Evolutionary conservation across 2,888 invertebrate species (phyloP).

Genomic region (Drosophila histrio): DNA sequence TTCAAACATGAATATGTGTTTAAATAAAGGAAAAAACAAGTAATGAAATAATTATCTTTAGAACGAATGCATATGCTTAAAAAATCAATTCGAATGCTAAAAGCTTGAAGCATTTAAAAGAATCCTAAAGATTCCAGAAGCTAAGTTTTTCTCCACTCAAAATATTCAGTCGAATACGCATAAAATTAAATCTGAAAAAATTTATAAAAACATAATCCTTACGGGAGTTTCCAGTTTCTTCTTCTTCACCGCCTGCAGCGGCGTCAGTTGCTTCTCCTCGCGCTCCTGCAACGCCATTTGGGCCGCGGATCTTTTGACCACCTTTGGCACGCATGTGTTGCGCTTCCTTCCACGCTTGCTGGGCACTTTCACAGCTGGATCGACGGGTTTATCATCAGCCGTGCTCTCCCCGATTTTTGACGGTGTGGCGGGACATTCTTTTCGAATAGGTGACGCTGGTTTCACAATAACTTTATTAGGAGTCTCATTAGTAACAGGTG

Average conservation of each 20-base stretch:
- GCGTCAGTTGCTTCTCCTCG: conserved; percentile 70
- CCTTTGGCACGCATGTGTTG: conserved; percentile 76
- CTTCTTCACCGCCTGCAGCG: conserved; percentile 40
- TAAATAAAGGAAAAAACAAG: too few species aligned
- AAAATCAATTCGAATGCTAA: too few species aligned
- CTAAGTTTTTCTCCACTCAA: too few species aligned
- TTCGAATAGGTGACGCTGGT: background rate
- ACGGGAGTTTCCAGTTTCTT: conserved; percentile 23
- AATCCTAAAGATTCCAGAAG: too few species aligned
- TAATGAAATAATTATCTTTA: too few species aligned
- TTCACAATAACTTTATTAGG: background rate
- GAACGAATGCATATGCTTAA: too few species aligned
- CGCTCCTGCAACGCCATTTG: conserved; percentile 65
- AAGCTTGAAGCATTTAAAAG: too few species aligned
- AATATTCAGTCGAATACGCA: too few species aligned
- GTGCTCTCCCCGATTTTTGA: background rate
- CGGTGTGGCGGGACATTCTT: background rate
- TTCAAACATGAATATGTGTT: too few species aligned
- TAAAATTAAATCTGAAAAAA: too few species aligned
- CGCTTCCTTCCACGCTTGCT: conserved; percentile 73
- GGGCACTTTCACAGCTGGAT: conserved; percentile 19
- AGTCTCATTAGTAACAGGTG: background rate
- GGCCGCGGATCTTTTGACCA: conserved; percentile 75
- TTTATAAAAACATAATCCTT: background rate
- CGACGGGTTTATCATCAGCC: background rate